A percentile compares a stretch with the other conserved stretches of the same genome.
These are phyloP conservation scores for Petrolisthes cinctipes DNA, from an alignment of 2,888 invertebrate species.

Conservation along the genomic window DNA sequence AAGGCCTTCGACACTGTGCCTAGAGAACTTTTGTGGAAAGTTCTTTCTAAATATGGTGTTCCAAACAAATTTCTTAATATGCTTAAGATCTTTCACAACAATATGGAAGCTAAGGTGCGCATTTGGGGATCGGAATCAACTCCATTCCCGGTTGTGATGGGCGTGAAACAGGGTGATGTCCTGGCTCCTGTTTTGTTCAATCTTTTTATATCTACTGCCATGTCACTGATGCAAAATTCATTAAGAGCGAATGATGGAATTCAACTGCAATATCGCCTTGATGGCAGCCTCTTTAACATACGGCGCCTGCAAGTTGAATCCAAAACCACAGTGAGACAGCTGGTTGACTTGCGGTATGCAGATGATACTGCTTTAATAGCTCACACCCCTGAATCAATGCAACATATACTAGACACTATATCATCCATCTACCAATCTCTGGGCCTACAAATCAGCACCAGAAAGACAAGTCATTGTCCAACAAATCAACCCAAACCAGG, in stretches of 20 bases:
- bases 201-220: background rate
- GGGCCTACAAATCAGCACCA: no score
- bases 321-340: no score
- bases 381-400: no score
- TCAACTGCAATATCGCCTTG: background rate
- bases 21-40: background rate
- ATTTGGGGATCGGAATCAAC: background rate
- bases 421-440: no score
- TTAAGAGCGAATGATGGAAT: background rate
- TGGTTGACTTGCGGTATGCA: no score
- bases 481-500: no score
- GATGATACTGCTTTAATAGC: no score
- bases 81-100: background rate
- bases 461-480: no score
- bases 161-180: no score
- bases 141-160: background rate
- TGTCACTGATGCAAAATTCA: background rate
- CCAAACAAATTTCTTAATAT: background rate
- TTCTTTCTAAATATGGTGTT: background rate
- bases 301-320: no score
- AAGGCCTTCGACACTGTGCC: constrained; percentile 9
- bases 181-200: no score
- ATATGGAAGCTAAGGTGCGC: constrained; percentile 7
- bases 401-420: no score
- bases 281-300: background rate